Base-by-base conservation (phyloP, 1,140 invertebrate genomes). In the Oppia nitens region DNA sequence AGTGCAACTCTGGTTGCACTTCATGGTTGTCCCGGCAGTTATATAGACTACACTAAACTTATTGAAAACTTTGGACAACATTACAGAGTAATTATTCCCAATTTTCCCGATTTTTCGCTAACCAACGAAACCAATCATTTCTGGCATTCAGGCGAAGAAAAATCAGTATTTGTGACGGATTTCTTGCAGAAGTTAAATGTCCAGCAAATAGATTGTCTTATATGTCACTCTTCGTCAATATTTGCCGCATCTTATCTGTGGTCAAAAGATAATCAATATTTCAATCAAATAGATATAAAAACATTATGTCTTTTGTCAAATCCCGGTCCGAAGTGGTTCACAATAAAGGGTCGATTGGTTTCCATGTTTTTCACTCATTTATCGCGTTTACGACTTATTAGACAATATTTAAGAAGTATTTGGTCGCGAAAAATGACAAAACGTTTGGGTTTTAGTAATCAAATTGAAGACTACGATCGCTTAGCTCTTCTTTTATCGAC, bases 121-220 rank as follows among this genome's bases (percentile, higher is more conserved):
- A 57, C 56, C 1, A 28, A 48, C 6, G 11, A 50, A 57, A 57
- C 2, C 9, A 47, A 47, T 17, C 48, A 47, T 40, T 57, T 57
- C 50, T 57, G 56, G 56, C 56, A 57, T 25, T 57, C 56, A 17
- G 56, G 47, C 6, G 56, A 57, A 57, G 56, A 57, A 27, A 57
- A 57, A 40, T 48, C 56, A 2, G 45, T 49, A 45, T 49, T 57
- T 17, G 23, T 57, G n/a, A 47, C 20, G 1, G 56, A 57, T 24
- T 49, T 57, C 3, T 25, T 57, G 1, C 4, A 11, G 9, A 9
- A 57, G n/a, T 9, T 57, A 2, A 57, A 57, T 3, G 47, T 57
- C 14, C 27, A 11, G 1, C 1, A 4, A 3, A 25, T 57, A 6
- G 50, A 57, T 52, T 57, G 56, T 57, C 25, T 57, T 2, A 48